Evolutionary conservation across 2,888 invertebrate species (phyloP), one percentile per base, ranked within the genome.

Genomic region (Cheilosia variabilis): DNA sequence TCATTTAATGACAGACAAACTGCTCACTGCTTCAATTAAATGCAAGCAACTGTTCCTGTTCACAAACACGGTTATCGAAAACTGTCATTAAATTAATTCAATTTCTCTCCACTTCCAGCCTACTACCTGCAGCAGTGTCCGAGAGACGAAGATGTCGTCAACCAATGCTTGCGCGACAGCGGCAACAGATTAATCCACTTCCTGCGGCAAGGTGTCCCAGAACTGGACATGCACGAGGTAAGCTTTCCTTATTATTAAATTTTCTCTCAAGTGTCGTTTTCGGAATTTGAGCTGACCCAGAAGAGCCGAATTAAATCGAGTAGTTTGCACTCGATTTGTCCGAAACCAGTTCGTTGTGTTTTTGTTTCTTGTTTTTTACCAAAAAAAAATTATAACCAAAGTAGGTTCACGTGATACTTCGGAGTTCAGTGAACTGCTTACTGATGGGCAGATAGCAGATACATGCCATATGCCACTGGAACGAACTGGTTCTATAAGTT

Each of bases 81-180:
- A 31, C 62, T 55, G 63, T 65, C 17, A 57, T 60, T 41, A 50
- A 34, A 62, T 41, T 15, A 31, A 27, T 60, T 60, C 7, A 43
- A 60, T 77, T 78, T 50, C 45, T 37, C 45, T 72, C 10, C 43
- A 62, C 52, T 83, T 88, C 7, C 92, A 95, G 95, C 94, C 58
- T 94, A 96, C 90, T 97, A 95, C 90, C 93, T 97, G 50, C 95
- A 96, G 41, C 94, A 95, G 87, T 97, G 97, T 90, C 94, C 95
- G n/a, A 94, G 93, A 88, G 93, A 93, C 81, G 96, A 96, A 90
- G 94, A 95, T 2, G 93, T 95, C 68, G 93, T 97, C 10, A 96
- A 97, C 89, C 93, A 93, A 17, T 97, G 97, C 89, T 92, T 97
- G 50, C 93, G 95, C 66, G 94, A 95, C 87, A 95, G 96, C 79